Base-by-base conservation (phyloP, 2,888 invertebrate genomes). In the Chrysotoxum bicinctum region DNA sequence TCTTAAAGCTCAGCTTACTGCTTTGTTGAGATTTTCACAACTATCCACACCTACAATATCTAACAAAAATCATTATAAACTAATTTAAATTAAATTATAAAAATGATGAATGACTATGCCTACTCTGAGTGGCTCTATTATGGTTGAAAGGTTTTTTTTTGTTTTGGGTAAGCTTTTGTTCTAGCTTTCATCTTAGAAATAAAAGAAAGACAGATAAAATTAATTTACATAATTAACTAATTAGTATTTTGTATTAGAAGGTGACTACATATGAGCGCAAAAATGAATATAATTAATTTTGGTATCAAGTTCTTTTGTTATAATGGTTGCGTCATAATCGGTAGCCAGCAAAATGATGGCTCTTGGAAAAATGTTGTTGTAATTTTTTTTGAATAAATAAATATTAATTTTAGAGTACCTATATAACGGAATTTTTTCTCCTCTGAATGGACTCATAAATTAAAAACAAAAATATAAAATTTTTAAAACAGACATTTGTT, bases 51-150 rank as follows among this genome's bases (percentile, higher is more conserved):
- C 80, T 70, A 50, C 66, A 66, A 68, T 60, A 45, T 60, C 23
- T 26, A 21, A n/a, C 9, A n/a, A 52, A 52, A 52, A 32, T 9
- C n/a, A 54, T 26, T 60, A 26, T 56, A 40, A 56, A 30, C 56
- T 66, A 75, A 66, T 66, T 58, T 58, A 75, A 35, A 64, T 66
- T 60, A 60, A 70, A 86, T 87, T 86, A 86, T 87, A 62, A 84
- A 85, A 87, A 88, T 87, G 87, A 88, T 87, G 83, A 87, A 88
- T 80, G 87, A 87, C 75, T 85, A 78, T 74, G n/a, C n/a, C 62
- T 86, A 87, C 75, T 84, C 81, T 76, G 77, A 79, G 35, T 77
- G 10, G 60, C 6, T 40, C 26, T 58, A 78, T 54, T 84, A 58
- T 78, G 35, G 74, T 40, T 70, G 26, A 82, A 77, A 80, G 62